Percentiles rank a stretch among this genome's conserved stretches.
Conservation (phyloP, 2,113 vertebrate genomes). For the Smithornis capensis region DNA sequence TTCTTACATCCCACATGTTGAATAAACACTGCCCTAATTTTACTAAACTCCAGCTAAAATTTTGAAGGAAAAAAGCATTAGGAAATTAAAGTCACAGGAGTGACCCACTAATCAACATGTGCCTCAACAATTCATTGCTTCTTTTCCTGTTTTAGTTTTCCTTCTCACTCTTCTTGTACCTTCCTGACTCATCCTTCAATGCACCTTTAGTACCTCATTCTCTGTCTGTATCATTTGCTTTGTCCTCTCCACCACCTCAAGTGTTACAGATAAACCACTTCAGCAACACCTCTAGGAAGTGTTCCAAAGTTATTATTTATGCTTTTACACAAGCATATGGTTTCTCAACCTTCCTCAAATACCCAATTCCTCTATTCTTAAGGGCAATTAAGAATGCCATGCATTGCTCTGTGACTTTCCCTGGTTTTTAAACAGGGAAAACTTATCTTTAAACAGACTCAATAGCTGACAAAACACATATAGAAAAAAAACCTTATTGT, state of each 20-base stretch:
- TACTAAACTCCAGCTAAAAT: neutral
- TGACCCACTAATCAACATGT: neutral
- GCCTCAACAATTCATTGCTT: neutral
- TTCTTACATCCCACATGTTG: neutral
- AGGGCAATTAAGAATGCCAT: neutral
- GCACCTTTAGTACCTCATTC: neutral
- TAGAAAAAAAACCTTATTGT: neutral
- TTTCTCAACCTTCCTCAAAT: neutral
- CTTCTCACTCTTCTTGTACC: neutral
- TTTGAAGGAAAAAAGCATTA: neutral
- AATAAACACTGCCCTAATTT: neutral
- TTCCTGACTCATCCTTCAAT: neutral
- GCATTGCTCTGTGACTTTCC: neutral
- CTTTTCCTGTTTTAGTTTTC: neutral
- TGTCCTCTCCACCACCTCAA: neutral
- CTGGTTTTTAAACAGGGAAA: neutral
- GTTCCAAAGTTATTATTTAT: slow-evolving; percentile 9
- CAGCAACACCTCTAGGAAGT: neutral
- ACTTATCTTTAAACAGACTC: neutral
- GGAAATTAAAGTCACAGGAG: neutral
- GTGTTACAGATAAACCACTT: neutral
- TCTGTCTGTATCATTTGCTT: neutral
- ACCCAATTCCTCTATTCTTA: neutral
- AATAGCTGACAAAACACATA: neutral
- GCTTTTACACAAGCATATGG: neutral